Conservation (phyloP, 2,113 vertebrate species). For the Parus major region DNA sequence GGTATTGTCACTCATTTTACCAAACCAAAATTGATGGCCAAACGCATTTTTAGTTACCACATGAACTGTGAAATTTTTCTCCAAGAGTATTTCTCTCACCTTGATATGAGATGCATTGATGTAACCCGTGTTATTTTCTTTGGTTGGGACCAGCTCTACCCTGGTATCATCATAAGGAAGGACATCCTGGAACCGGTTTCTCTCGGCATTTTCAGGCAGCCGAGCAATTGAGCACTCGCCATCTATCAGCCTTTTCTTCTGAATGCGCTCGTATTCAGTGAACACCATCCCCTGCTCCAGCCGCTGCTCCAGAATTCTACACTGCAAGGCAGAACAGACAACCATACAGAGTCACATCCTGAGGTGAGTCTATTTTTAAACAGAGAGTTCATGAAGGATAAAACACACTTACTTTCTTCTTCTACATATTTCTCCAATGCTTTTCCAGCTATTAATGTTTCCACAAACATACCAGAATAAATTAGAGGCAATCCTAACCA, state of each 20-base stretch:
- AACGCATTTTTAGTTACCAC: background rate
- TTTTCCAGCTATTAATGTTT: background rate
- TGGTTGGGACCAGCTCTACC: slow-evolving; percentile 95
- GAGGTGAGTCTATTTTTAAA: fast-evolving
- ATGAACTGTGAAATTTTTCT: background rate
- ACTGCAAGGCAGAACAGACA: slow-evolving; percentile 69
- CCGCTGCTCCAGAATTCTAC: slow-evolving; percentile 86
- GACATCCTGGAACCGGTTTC: slow-evolving; percentile 95
- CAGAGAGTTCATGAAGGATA: background rate
- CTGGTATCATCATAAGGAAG: slow-evolving; percentile 92
- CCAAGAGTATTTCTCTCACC: slow-evolving; percentile 66
- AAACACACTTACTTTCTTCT: background rate
- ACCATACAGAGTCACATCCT: background rate
- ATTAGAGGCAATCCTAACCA: background rate
- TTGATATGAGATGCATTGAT: slow-evolving; percentile 95
- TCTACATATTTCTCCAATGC: background rate
- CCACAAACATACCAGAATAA: background rate
- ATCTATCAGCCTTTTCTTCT: slow-evolving; percentile 76
- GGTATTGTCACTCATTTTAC: background rate
- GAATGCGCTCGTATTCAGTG: slow-evolving; percentile 89
- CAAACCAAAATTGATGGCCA: background rate
- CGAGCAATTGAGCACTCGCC: slow-evolving; percentile 82
- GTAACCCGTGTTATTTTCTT: slow-evolving; percentile 98
- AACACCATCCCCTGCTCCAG: slow-evolving; percentile 91
- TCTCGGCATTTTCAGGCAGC: slow-evolving; percentile 88